Evolutionary conservation across 2,888 invertebrate genomes (phyloP).

Genomic region (Ditula angustiorana): DNA sequence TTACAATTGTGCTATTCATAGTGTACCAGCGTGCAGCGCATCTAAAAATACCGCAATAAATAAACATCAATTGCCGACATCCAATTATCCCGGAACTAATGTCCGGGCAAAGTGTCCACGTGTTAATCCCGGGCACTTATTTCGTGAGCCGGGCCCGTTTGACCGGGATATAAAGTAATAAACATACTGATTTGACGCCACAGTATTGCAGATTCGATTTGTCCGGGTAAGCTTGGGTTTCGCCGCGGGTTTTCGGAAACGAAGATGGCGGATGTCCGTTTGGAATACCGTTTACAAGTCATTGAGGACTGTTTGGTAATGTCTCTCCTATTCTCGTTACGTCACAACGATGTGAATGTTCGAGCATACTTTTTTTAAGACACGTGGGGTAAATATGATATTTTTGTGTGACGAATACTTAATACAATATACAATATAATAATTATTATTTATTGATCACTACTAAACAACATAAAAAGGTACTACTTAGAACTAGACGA

Average conservation of each 20-base stretch:
- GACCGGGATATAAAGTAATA: background rate
- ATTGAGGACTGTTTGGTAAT: background rate
- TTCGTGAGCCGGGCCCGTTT: background rate
- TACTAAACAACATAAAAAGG: too few species aligned
- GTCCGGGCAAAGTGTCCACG: conserved; percentile 5
- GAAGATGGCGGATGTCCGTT: background rate
- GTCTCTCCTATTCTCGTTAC: too few species aligned
- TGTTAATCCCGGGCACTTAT: conserved; percentile 10
- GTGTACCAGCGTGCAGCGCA: too few species aligned
- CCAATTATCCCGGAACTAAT: conserved; percentile 2
- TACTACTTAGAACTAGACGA: too few species aligned
- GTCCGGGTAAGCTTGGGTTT: background rate
- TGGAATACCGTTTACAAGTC: background rate
- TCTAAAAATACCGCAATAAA: background rate
- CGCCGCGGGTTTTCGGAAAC: background rate
- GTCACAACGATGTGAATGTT: too few species aligned
- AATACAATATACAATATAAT: too few species aligned
- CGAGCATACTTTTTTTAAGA: too few species aligned
- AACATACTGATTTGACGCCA: background rate
- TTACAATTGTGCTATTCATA: too few species aligned
- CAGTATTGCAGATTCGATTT: background rate
- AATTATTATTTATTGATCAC: too few species aligned
- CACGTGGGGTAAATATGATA: too few species aligned
- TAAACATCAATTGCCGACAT: background rate
- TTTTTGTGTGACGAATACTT: too few species aligned